These are phyloP conservation scores for Cyphomyrus plagiostoma DNA, from an alignment of 2,113 vertebrate species.

Conservation along the genomic window DNA sequence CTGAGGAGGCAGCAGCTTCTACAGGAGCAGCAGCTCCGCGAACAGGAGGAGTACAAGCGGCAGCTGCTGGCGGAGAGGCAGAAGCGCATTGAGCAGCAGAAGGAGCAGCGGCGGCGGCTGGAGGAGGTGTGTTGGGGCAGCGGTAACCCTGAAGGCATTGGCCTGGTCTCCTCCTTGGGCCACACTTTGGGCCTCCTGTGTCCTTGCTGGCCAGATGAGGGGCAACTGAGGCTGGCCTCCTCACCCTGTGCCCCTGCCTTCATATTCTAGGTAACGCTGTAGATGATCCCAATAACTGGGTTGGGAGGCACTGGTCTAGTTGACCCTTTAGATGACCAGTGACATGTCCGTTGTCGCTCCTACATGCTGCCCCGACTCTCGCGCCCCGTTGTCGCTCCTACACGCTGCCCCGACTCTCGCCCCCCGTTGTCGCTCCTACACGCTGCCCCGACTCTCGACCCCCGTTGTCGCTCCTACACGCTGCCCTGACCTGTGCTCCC, in stretches of 20 bases:
- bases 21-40: slow-evolving; percentile 92
- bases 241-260: neutral
- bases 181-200: neutral
- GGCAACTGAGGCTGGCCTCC: neutral
- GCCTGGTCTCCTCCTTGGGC: neutral
- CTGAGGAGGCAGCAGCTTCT: slow-evolving; percentile 90
- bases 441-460: too few species aligned
- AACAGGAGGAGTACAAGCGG: slow-evolving; percentile 96
- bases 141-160: neutral
- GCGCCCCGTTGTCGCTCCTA: too few species aligned
- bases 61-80: slow-evolving; percentile 91
- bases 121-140: slow-evolving; percentile 72
- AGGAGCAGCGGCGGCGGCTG: slow-evolving; percentile 85
- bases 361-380: too few species aligned
- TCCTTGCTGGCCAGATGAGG: neutral
- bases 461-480: too few species aligned
- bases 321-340: neutral
- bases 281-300: neutral
- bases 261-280: neutral
- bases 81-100: slow-evolving; percentile 95
- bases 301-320: neutral
- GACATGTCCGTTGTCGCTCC: neutral
- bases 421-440: too few species aligned
- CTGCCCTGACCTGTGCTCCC: neutral
- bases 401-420: too few species aligned